phyloP scores from a whole-genome alignment of 2,888 invertebrate species.

The Plagodis pulveraria region DNA sequence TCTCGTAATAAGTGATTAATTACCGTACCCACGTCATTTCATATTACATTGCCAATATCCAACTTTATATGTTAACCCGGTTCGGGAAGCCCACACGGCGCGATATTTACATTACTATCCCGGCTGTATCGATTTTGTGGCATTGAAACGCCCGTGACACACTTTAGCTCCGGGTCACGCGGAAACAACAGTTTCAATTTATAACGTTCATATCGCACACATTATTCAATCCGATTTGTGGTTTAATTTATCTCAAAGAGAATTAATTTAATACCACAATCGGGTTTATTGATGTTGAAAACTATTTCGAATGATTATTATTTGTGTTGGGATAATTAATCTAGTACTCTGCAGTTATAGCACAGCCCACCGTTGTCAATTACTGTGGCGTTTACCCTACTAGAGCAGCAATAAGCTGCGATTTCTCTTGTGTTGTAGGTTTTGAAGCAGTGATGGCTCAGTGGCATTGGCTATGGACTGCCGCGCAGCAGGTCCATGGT shows the following conservation, averaged over 20 bases:
- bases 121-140: constrained; percentile 28
- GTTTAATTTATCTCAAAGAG: not conserved
- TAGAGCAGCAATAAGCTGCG: not conserved
- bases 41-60: not conserved
- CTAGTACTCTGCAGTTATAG: no score
- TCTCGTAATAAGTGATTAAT: no score
- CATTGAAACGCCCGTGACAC: constrained; percentile 29
- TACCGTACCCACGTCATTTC: not conserved
- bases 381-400: not conserved
- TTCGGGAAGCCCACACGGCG: not conserved
- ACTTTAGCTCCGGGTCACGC: constrained; percentile 20
- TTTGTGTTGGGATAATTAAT: not conserved
- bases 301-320: not conserved
- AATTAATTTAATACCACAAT: constrained; percentile 1
- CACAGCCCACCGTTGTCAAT: not conserved
- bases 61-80: not conserved
- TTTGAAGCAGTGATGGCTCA: no score
- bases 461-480: no score
- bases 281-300: not conserved
- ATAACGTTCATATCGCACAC: constrained; percentile 3
- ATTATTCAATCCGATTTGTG: constrained; percentile 8
- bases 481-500: no score
- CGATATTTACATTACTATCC: constrained; percentile 10
- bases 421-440: not conserved
- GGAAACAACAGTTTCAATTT: constrained; percentile 16